Evolutionary conservation across 2,888 invertebrate genomes (phyloP), one percentile per base, ranked within the genome.

Genomic region (Carcina quercana): DNA sequence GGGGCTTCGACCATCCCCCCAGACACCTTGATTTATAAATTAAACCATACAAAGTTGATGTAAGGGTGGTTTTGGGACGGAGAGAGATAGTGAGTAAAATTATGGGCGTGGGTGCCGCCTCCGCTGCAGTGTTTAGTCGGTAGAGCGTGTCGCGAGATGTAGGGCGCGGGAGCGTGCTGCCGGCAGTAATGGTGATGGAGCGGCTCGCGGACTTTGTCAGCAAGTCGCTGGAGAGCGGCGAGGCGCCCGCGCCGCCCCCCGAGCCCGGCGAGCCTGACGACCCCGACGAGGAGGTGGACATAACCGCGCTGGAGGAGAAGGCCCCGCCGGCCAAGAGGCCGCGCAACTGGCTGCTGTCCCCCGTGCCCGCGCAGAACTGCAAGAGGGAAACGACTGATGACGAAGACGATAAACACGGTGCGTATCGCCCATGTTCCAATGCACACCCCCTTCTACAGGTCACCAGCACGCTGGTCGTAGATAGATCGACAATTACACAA

Each of bases 181-280:
- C 66, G 67, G 65, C 79, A 80, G 79, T 82, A 71, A 82, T 83
- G 83, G 76, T 82, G 74, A 94, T 95, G 94, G 94, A 94, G 86
- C 93, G 94, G 86, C 88, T 95, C 74, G 92, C 94, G 63, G 93
- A 94, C 86, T 94, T 95, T 86, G 94, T 95, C 65, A 93, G 93
- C 59, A 94, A 94, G 82, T 93, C 94, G 41, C 91, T 94, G 75
- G 91, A 91, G 65, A 88, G 87, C 48, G 64, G 86, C 70, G 80
- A 79, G 50, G 72, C 73, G 35, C 82, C 82, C 32, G 75, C 78
- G 51, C 75, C 82, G 37, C 80, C 79, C 42, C 75, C 79, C 30
- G 80, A 63, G 74, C 86, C 80, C 37, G 65, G 86, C 58, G 63
- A 86, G 63, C 45, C 53, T 4, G 76, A 73, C 27, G 74, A 72